Base-by-base conservation (phyloP, 2,113 vertebrate genomes). In the Nannobrachium achirus region DNA sequence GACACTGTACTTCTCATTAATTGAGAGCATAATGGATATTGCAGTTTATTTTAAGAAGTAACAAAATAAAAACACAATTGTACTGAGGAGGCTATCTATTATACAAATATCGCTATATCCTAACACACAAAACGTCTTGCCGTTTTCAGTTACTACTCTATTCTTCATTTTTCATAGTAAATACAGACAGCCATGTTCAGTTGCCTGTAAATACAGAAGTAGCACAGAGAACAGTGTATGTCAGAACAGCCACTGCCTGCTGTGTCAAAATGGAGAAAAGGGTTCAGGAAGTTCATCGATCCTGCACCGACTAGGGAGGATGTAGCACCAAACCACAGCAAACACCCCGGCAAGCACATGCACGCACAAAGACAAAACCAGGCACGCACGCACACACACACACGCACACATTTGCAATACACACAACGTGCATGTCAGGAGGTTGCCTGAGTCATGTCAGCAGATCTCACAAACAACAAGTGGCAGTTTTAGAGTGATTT, bases 231-330 rank as follows among this genome's bases (percentile, higher is more conserved):
- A 55, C 57, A 49, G 50, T 64, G 71, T 11, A 33, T n/a, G n/a
- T n/a, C n/a, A 55, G 13, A 61, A 44, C 42, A 20, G 10, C 73
- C 40, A 69, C 13, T 69, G 49, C 74, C 46, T 20, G 45, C 50
- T 20, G 45, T 82, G 55, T 69, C 51, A 82, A 71, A 84, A 68
- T 19, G 33, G 58, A 70, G 42, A 50, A 50, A 33, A 53, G 44
- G 46, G 73, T 82, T 85, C 83, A 88, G 88, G 88, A 91, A 91
- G 89, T 89, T 73, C 65, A 77, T 52, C 41, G 49, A 66, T 79
- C 44, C 13, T 58, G 25, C 39, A 76, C 69, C 76, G 75, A 68
- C 41, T 55, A 10, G 14, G 6, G 33, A 76, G 56, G 70, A 78
- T 69, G 73, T 63, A 50, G 19, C 57, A 70, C 15, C 56, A 63